phyloP scores from a whole-genome alignment of 2,888 invertebrate genomes.

The Ophioninae sp. region DNA sequence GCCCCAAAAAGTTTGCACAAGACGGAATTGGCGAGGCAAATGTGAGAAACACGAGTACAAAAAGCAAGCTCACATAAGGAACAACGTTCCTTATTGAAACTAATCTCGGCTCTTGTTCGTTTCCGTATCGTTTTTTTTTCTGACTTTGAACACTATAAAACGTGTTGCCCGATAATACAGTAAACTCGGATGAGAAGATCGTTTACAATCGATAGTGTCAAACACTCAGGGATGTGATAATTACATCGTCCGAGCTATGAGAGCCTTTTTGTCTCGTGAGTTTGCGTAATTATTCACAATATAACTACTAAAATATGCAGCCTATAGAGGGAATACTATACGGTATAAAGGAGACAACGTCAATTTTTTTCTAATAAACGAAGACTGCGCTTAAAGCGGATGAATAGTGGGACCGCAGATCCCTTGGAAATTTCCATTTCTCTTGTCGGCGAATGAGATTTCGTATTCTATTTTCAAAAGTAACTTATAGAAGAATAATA shows the following conservation, averaged over 20 bases:
- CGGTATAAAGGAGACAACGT: constrained; percentile 25
- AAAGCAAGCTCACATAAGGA: constrained; percentile 88
- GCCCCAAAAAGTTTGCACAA: constrained; percentile 88
- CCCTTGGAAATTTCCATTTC: constrained; percentile 17
- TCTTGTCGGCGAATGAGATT: constrained; percentile 46
- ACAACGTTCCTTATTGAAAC: constrained; percentile 86
- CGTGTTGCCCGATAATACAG: background rate
- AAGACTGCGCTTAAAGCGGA: constrained; percentile 12
- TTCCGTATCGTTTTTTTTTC: constrained; percentile 1
- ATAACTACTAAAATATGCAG: constrained; percentile 9
- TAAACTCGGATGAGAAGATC: background rate
- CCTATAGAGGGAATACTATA: background rate
- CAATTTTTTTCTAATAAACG: constrained; percentile 44
- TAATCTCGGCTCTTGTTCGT: background rate
- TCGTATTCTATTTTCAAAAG: constrained; percentile 58
- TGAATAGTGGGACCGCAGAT: background rate
- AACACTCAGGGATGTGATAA: constrained; percentile 61
- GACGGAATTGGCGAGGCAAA: constrained; percentile 91
- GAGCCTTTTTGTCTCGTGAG: constrained; percentile 25
- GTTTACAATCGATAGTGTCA: constrained; percentile 39
- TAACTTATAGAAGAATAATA: constrained; percentile 50
- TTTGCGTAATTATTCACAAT: constrained; percentile 48
- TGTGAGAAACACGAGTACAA: constrained; percentile 86
- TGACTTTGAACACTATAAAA: background rate
- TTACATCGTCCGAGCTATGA: constrained; percentile 37